phyloP scores from a whole-genome alignment of 2,113 vertebrate species.

The Malurus cyaneus region DNA sequence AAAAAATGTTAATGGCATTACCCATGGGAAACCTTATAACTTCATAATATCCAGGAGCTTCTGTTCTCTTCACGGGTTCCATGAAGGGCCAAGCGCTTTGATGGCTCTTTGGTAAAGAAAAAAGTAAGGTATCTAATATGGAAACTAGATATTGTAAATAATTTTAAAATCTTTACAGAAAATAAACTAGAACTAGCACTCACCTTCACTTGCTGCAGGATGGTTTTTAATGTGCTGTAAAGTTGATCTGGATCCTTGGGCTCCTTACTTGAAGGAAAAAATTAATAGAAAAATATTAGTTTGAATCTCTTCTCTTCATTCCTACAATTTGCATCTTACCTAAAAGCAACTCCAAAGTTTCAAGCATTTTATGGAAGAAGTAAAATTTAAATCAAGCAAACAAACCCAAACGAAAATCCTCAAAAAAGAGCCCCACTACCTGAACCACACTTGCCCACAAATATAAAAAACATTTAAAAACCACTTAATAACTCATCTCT shows the following conservation, averaged over 20 bases:
- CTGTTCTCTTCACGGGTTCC: slow-evolving; percentile 99
- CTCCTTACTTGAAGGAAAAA: slow-evolving; percentile 88
- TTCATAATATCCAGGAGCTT: slow-evolving; percentile 99
- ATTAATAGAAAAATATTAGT: slow-evolving; percentile 23
- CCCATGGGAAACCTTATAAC: slow-evolving; percentile 99
- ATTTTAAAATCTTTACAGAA: slow-evolving; percentile 34
- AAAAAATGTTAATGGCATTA: slow-evolving; percentile 78
- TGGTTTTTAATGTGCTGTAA: slow-evolving; percentile 90
- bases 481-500: not conserved
- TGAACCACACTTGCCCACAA: not conserved
- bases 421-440: not conserved
- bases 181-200: slow-evolving; percentile 19
- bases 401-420: not conserved
- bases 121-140: slow-evolving; percentile 69
- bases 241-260: slow-evolving; percentile 95
- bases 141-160: slow-evolving; percentile 59
- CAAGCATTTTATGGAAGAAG: not conserved
- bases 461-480: not conserved
- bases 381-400: not conserved
- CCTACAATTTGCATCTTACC: not conserved
- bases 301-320: not conserved
- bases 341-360: not conserved
- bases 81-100: slow-evolving; percentile 99
- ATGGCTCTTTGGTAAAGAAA: slow-evolving; percentile 86
- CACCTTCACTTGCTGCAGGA: slow-evolving; percentile 98